Percentiles rank a stretch among this genome's conserved stretches.
Evolutionary conservation across 2,888 invertebrate genomes (phyloP).

Genomic region (Cantharis nigra): DNA sequence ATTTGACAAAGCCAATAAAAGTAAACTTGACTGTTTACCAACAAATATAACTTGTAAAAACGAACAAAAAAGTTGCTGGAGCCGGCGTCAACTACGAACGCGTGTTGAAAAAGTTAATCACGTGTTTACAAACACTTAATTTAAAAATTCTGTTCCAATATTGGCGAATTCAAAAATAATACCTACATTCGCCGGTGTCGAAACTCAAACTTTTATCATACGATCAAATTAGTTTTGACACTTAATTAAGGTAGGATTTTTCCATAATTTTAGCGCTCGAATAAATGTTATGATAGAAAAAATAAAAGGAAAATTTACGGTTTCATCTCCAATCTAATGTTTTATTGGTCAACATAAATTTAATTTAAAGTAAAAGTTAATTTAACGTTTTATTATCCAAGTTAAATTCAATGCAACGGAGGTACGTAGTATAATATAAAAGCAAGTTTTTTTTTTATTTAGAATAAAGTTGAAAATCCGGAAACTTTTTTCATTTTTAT

Average conservation of each 20-base stretch:
- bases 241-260: not conserved
- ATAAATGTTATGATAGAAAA: not conserved
- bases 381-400: not conserved
- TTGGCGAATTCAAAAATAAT: not conserved
- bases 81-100: not conserved
- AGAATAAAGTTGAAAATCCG: not conserved
- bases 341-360: not conserved
- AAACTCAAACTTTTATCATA: not conserved
- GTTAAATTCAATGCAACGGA: not conserved
- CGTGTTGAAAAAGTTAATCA: not conserved
- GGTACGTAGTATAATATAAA: not conserved
- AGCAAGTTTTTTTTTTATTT: not conserved
- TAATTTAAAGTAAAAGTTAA: not conserved
- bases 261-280: not conserved
- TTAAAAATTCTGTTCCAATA: not conserved
- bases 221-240: not conserved
- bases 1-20: not conserved
- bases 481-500: conserved; percentile 13
- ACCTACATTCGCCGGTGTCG: not conserved
- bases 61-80: not conserved
- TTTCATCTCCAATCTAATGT: not conserved
- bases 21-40: not conserved
- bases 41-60: not conserved
- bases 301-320: not conserved
- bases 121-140: not conserved